Evolutionary conservation across 2,113 vertebrate genomes (phyloP), one percentile per base, ranked within the genome.

Genomic region (Rhinoptilus africanus): DNA sequence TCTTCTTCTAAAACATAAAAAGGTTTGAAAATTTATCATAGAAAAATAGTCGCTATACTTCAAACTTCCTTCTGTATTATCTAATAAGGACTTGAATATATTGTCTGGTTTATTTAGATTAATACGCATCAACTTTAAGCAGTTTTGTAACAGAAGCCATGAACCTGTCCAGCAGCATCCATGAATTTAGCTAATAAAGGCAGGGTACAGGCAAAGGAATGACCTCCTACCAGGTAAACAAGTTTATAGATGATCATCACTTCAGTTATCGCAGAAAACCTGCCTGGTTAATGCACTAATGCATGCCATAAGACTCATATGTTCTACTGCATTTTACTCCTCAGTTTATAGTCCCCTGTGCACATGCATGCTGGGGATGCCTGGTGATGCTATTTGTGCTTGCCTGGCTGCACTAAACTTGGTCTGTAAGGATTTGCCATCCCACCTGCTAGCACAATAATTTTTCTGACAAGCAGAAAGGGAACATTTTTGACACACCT

Each of bases 261-360:
- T 43, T 78, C 6, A 26, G 0, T 69, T 53, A 37, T 57, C 54
- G 13, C 30, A 37, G 26, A 35, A 94, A 71, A 62, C 27, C 15
- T 71, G 77, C 13, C 10, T 56, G 8, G 8, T n/a, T 18, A 41
- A 41, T 35, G 41, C 23, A 7, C 14, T 59, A 48, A 34, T 0
- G 0, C 39, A 34, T 10, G 8, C 23, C 39, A 76, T 22, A 53
- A 53, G 59, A 53, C 14, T 88, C 54, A 62, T 9, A 13, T 59
- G 73, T 86, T 27, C 50, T 56, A 3, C 10, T 45, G 14, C 4
- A 9, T 4, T 47, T 77, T 34, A 32, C 22, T 18, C 14, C 14
- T 32, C 59, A 48, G 15, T 41, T 37, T 71, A 35, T 37, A 43
- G 19, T 62, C 3, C 19, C 34, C 24, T 2, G 0, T 0, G 0